Base-by-base conservation (phyloP, 2,797 vertebrate species). In the Leptodactylus fallax region DNA sequence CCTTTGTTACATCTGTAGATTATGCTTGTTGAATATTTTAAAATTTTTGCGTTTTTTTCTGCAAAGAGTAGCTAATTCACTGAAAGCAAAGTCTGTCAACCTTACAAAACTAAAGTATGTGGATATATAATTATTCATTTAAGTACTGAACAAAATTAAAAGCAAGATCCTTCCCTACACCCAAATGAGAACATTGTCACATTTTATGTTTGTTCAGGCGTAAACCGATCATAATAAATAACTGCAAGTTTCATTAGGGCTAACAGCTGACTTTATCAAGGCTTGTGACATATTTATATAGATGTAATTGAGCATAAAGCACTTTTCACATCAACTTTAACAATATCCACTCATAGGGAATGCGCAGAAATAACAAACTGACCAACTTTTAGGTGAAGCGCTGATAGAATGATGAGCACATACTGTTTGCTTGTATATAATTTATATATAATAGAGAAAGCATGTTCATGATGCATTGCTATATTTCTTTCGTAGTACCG, bases 211-310 rank as follows among this genome's bases (percentile, higher is more conserved):
- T 71, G 27, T 27, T 71, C 14, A 7, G 49, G 23, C 13, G 56
- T 36, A 83, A 83, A 83, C 53, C 56, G 51, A 55, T 23, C n/a
- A 27, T 53, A 69, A 83, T 83, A 83, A 69, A 83, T 67, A 53
- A 51, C 47, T 53, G 63, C n/a, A 51, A 69, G n/a, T 69, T 83
- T 69, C 63, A 83, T 83, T 83, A 69, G 23, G 21, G 10, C 63
- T 81, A 81, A 65, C 58, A 81, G 13, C 19, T 65, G 58, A 65
- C 58, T 81, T 49, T 51, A 65, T 81, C 27, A 81, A 49, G 58
- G 11, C 45, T 47, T 17, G 36, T 81, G 79, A 65, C 79, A 81
- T 81, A 81, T 81, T 81, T 81, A 65, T 65, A 51, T 65, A 81
- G 80, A 51, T 67, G 60, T 67, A 81, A 81, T 53, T 81, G 58